phyloP scores from a whole-genome alignment of 2,113 vertebrate genomes.

The Phrynosoma platyrhinos region DNA sequence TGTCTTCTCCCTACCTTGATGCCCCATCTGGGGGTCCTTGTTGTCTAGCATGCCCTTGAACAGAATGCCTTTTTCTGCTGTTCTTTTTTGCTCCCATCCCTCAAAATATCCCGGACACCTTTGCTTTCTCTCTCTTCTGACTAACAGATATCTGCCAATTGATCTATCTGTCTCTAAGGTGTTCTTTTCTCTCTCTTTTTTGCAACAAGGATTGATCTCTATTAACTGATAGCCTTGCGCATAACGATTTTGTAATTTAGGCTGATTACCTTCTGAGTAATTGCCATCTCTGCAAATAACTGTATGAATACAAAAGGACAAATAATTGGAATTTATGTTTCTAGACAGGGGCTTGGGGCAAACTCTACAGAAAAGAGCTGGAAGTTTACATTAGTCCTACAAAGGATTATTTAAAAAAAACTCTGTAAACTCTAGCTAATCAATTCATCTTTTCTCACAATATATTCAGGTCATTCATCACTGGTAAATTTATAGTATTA shows the following conservation, averaged over 20 bases:
- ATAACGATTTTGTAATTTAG: constrained; percentile 41
- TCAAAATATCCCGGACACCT: neutral
- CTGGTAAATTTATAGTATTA: neutral
- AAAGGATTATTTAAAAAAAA: neutral
- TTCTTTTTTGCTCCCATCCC: neutral
- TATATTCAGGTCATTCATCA: neutral
- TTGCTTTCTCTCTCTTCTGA: neutral
- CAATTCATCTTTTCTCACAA: neutral
- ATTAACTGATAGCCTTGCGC: constrained; percentile 28
- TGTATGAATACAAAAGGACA: constrained; percentile 18
- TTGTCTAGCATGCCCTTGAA: neutral
- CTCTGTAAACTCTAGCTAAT: neutral
- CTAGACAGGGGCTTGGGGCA: neutral
- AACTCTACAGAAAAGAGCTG: neutral
- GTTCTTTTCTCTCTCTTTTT: constrained; percentile 21
- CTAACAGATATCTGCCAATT: constrained; percentile 22
- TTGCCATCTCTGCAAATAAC: constrained; percentile 34
- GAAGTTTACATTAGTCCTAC: neutral
- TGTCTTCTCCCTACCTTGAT: neutral
- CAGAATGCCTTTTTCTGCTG: neutral
- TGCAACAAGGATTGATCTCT: constrained; percentile 25
- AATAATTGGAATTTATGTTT: constrained; percentile 34
- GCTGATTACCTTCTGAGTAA: constrained; percentile 41
- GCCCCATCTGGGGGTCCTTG: neutral
- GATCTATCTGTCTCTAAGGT: neutral